Evolutionary conservation across 2,888 invertebrate species (phyloP), one percentile per base, ranked within the genome.

Genomic region (Metalampra italica): DNA sequence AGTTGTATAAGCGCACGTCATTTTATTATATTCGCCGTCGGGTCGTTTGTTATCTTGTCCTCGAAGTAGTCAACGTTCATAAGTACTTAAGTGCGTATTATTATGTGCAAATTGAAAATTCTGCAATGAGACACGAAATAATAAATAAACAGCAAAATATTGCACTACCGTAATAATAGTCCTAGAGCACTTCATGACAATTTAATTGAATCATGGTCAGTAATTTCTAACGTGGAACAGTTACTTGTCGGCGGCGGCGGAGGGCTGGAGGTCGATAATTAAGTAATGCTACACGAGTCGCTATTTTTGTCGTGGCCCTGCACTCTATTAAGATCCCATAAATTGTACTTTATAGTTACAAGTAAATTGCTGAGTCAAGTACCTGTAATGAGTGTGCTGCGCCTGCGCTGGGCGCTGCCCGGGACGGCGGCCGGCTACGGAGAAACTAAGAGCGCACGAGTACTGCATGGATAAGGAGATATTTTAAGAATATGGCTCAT

Each of bases 331-430:
- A 80, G 78, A 81, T 69, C 68, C 55, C 69, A 76, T 81, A 80
- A 80, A 80, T 78, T 76, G 68, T 69, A 64, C 63, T 76, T 69
- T 68, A 72, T 70, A 68, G 64, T 73, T 70, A 71, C 75, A 78
- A 74, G 78, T 78, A 81, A 80, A 81, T 81, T 79, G 73, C 72
- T 70, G 67, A 76, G 70, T 75, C 76, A 75, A 78, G 79, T 76
- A 80, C 75, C 71, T 70, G 62, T 73, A 75, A 72, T 76, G 65
- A 72, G 71, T 66, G 68, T 59, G 62, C 56, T 47, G 64, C 60
- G 37, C 46, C 39, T 12, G 15, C 22, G 41, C 40, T 22, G 3
- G 5, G 22, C 41, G 9, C 15, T 32, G 40, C 40, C 32, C 45
- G 8, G 29, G 34, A 13, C 53, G 47, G 22, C 53, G 47, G 22